These are phyloP conservation scores for Natrix natrix DNA, from an alignment of 2,797 vertebrate genomes.

Conservation along the genomic window DNA sequence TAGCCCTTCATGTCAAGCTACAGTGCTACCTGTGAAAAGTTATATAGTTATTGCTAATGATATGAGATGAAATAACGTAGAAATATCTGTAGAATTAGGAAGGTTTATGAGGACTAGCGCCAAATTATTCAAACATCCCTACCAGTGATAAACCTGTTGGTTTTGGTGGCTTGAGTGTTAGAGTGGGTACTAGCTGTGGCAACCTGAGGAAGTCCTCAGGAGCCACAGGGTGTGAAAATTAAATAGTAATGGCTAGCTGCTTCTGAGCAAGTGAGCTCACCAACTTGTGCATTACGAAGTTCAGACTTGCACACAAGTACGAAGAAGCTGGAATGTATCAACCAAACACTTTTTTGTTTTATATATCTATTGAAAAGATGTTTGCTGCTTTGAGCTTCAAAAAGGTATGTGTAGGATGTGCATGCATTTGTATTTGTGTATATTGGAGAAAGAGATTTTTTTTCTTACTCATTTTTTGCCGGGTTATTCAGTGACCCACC, in stretches of 20 bases:
- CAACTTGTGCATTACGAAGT: not conserved
- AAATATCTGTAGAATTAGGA: not conserved
- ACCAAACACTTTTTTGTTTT: not conserved
- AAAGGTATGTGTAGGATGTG: not conserved
- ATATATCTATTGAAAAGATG: not conserved
- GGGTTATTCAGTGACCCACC: not conserved
- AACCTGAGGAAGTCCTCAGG: not conserved
- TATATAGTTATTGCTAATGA: not conserved
- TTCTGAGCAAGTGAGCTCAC: not conserved
- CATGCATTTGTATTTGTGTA: not conserved
- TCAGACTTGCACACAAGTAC: not conserved
- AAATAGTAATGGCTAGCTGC: no score
- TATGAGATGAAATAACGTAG: not conserved
- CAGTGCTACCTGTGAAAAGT: not conserved
- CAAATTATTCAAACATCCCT: not conserved
- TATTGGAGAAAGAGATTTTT: not conserved
- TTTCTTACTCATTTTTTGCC: not conserved
- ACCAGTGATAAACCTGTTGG: not conserved
- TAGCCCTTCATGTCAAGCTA: not conserved
- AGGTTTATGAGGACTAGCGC: not conserved
- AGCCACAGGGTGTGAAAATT: no score
- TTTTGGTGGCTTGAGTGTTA: not conserved
- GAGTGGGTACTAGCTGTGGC: not conserved
- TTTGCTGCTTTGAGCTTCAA: not conserved
- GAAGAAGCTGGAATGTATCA: not conserved